These are phyloP conservation scores for Anhinga anhinga DNA, from an alignment of 2,113 vertebrate genomes.

Conservation along the genomic window DNA sequence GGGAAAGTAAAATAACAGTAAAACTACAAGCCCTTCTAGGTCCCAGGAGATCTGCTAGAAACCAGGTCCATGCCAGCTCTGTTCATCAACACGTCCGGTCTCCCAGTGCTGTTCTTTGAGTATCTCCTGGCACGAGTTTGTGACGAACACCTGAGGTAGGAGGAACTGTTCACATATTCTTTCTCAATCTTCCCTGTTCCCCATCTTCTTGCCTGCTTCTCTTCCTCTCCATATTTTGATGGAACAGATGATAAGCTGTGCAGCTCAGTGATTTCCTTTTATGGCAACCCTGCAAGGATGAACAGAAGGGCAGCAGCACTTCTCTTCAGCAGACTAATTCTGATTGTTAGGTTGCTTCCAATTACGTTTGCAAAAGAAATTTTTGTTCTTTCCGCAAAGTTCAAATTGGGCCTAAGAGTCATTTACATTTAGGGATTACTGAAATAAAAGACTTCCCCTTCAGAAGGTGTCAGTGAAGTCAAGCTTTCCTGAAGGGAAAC, in stretches of 20 bases:
- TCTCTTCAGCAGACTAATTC: neutral
- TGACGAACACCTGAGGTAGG: neutral
- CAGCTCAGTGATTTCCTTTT: neutral
- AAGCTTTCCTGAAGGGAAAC: neutral
- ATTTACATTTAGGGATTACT: neutral
- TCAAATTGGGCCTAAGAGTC: neutral
- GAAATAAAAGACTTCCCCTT: neutral
- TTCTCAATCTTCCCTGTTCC: neutral
- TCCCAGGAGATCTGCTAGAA: neutral
- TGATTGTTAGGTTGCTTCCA: neutral
- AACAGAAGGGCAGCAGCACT: neutral
- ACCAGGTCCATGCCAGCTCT: neutral
- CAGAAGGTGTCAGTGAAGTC: neutral
- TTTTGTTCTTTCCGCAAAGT: neutral
- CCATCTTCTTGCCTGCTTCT: neutral
- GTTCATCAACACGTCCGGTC: neutral
- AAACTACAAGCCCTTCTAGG: neutral
- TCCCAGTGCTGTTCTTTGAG: rapidly evolving
- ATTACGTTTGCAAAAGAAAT: neutral
- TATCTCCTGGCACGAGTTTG: rapidly evolving
- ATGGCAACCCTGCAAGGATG: neutral
- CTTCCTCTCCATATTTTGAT: neutral
- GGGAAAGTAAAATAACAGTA: neutral
- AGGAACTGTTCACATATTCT: neutral
- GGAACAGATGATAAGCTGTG: neutral